These are phyloP conservation scores for Ptychadena robeensis DNA, from an alignment of 2,797 vertebrate genomes.

Conservation along the genomic window DNA sequence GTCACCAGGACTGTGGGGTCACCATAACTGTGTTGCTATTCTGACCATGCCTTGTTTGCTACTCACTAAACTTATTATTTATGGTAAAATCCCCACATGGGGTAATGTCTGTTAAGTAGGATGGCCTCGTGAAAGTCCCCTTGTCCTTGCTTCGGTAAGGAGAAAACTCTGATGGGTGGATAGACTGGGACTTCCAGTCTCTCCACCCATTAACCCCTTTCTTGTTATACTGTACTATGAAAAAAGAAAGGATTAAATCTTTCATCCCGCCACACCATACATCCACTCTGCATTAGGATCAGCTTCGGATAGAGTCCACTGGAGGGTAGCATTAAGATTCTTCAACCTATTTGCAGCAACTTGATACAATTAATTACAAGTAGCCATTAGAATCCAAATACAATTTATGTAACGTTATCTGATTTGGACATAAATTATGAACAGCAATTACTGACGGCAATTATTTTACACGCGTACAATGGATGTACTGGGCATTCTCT, in stretches of 20 bases:
- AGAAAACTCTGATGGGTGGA: too few species aligned
- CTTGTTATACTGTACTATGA: too few species aligned
- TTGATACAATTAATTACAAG: background rate
- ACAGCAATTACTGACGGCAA: background rate
- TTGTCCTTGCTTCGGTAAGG: too few species aligned
- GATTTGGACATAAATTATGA: background rate
- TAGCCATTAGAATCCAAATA: conserved; percentile 1
- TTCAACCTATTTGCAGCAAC: background rate
- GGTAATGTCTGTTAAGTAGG: too few species aligned
- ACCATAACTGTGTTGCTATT: too few species aligned
- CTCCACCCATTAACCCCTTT: background rate
- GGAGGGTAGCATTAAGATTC: background rate
- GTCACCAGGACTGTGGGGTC: too few species aligned
- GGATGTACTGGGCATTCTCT: background rate
- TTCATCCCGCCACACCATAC: background rate
- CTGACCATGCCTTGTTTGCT: too few species aligned
- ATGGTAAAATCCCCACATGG: too few species aligned
- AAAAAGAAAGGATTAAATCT: background rate
- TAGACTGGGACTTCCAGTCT: too few species aligned
- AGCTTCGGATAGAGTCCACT: background rate
- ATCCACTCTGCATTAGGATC: background rate
- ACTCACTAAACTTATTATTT: too few species aligned
- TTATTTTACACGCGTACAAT: background rate
- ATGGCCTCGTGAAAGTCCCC: too few species aligned
- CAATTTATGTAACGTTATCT: background rate